Evolutionary conservation across 2,113 vertebrate species (phyloP).

Genomic region (Chunga burmeisteri): DNA sequence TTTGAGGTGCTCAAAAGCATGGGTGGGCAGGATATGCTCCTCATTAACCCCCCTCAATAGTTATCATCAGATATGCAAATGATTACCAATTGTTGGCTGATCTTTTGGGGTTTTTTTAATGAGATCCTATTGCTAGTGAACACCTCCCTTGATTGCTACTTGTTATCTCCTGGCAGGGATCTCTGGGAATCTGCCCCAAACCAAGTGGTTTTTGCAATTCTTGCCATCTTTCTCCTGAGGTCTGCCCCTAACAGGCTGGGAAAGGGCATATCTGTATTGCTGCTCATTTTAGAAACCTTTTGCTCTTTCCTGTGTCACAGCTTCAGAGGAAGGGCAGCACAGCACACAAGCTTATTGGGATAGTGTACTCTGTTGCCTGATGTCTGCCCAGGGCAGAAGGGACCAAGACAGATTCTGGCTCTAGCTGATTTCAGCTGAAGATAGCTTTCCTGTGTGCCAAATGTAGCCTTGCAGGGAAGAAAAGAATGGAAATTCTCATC

Average conservation of each 20-base stretch:
- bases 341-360: accelerated
- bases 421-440: background rate
- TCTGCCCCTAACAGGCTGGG: background rate
- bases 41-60: background rate
- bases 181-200: background rate
- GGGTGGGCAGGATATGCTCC: background rate
- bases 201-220: background rate
- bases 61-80: background rate
- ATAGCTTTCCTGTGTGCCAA: background rate
- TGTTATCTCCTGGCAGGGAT: background rate
- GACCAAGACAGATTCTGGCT: background rate
- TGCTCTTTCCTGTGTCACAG: background rate
- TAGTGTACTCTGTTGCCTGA: background rate
- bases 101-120: background rate
- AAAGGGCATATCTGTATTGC: background rate
- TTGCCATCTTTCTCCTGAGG: background rate
- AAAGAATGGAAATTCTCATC: background rate
- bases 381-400: background rate
- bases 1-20: background rate
- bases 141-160: background rate
- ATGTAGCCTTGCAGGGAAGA: background rate
- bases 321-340: background rate
- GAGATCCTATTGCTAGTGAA: background rate
- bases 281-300: background rate
- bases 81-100: background rate